A percentile compares a stretch with the other conserved stretches of the same genome.
phyloP scores from a whole-genome alignment of 2,113 vertebrate genomes.

The Thunnus thynnus region DNA sequence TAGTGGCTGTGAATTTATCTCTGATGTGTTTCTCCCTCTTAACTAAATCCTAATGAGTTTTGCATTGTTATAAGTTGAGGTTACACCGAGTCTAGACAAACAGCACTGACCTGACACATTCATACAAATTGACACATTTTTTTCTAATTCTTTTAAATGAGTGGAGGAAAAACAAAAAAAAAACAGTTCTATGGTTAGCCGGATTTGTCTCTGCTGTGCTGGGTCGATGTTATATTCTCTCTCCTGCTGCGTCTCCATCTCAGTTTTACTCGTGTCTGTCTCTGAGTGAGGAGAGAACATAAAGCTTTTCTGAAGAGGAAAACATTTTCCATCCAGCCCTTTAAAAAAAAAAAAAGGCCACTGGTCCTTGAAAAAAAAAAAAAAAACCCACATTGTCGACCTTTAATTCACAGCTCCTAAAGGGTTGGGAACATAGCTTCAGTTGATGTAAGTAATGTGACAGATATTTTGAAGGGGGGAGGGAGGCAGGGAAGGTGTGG shows the following conservation, averaged over 20 bases:
- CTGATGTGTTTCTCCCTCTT: background rate
- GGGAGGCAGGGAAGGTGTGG: constrained; percentile 36
- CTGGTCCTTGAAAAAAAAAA: constrained; percentile 6
- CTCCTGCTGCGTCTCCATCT: background rate
- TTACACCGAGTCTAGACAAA: background rate
- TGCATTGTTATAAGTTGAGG: background rate
- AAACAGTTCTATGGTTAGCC: background rate
- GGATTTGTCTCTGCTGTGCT: background rate
- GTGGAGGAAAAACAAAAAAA: too few relatives aligned
- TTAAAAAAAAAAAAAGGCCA: constrained; percentile 7
- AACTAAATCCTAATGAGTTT: background rate
- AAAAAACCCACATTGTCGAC: background rate
- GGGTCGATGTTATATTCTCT: background rate
- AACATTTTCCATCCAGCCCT: constrained; percentile 11
- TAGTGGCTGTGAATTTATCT: background rate
- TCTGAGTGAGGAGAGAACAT: constrained; percentile 2
- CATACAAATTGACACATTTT: too few relatives aligned
- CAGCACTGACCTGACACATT: background rate
- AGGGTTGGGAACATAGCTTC: constrained; percentile 50
- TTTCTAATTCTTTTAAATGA: too few relatives aligned
- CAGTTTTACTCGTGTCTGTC: background rate
- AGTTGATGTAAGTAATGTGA: constrained; percentile 57
- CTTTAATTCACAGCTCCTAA: constrained; percentile 48
- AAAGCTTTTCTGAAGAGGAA: background rate
- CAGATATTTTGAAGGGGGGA: constrained; percentile 26